These are phyloP conservation scores for Cyclophora punctaria DNA, from an alignment of 2,888 invertebrate genomes.

Conservation along the genomic window DNA sequence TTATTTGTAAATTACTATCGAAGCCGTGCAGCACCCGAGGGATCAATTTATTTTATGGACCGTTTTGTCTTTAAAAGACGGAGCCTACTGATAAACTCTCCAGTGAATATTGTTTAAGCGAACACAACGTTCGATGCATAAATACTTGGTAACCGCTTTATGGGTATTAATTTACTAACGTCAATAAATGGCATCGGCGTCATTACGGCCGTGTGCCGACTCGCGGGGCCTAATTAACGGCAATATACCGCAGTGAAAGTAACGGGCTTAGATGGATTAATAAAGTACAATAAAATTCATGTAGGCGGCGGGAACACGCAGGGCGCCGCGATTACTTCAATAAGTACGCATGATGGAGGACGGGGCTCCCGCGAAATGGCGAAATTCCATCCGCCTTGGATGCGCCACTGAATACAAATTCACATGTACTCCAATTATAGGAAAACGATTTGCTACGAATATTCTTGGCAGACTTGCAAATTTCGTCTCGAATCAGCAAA, in stretches of 20 bases:
- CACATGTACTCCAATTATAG: conserved; percentile 76
- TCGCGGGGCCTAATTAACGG: conserved; percentile 6
- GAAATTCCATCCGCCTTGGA: conserved; percentile 68
- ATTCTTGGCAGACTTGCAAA: conserved; percentile 76
- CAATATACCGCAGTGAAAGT: conserved; percentile 12
- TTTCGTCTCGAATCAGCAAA: conserved; percentile 70
- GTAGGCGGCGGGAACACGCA: conserved; percentile 37
- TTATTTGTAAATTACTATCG: conserved; percentile 44
- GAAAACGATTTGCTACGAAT: conserved; percentile 75
- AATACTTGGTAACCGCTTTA: conserved; percentile 1
- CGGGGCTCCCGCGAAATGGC: conserved; percentile 62
- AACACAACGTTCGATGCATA: conserved; percentile 10
- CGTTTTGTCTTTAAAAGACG: conserved; percentile 50
- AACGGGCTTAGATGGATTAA: conserved; percentile 10
- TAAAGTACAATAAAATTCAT: conserved; percentile 32
- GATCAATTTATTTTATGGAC: conserved; percentile 52
- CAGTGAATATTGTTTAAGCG: conserved; percentile 37
- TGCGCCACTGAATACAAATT: conserved; percentile 75
- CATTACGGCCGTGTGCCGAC: conserved; percentile 2
- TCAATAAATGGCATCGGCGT: neutral
- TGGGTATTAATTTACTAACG: neutral
- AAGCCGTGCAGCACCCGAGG: conserved; percentile 39
- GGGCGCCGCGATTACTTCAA: conserved; percentile 63
- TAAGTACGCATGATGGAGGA: conserved; percentile 72
- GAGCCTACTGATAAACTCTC: conserved; percentile 43